These are phyloP conservation scores for Leptoclinus maculatus DNA, from an alignment of 2,797 vertebrate genomes.

Conservation along the genomic window DNA sequence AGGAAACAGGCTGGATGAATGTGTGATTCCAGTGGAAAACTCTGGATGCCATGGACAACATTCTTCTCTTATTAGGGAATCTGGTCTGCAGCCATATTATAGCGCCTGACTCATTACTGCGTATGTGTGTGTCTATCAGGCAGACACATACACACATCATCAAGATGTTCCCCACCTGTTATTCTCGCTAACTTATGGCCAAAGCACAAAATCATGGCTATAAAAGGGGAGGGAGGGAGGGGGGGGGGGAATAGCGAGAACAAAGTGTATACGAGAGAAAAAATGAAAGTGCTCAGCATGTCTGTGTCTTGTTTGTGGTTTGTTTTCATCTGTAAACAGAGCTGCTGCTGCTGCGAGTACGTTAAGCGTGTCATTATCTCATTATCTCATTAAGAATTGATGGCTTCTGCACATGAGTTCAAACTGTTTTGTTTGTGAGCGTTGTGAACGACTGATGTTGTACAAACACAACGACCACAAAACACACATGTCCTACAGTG, in stretches of 20 bases:
- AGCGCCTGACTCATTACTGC: constrained; percentile 74
- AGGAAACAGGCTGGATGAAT: constrained; percentile 80
- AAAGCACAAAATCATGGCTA: constrained; percentile 49
- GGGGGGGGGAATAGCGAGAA: neutral
- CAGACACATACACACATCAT: constrained; percentile 54
- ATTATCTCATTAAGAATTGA: constrained; percentile 85
- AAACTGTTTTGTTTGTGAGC: constrained; percentile 76
- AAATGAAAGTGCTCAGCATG: constrained; percentile 43
- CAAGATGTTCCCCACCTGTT: constrained; percentile 82
- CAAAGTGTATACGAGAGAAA: constrained; percentile 1
- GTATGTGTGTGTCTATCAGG: constrained; percentile 50
- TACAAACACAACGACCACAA: constrained; percentile 75
- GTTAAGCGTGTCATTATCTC: constrained; percentile 82
- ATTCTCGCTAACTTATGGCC: constrained; percentile 64
- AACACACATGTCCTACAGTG: constrained; percentile 50
- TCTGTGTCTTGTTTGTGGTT: constrained; percentile 81
- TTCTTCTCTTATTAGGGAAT: constrained; percentile 83
- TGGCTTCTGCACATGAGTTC: constrained; percentile 72
- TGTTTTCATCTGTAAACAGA: constrained; percentile 80
- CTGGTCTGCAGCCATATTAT: constrained; percentile 72
- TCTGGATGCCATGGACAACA: constrained; percentile 79
- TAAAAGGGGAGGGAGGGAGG: neutral
- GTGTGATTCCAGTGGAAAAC: constrained; percentile 83
- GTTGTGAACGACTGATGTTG: constrained; percentile 48
- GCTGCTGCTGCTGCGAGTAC: constrained; percentile 71